A percentile compares a stretch with the other conserved stretches of the same genome.
Conservation (phyloP, 2,797 vertebrate species). For the Channa striata region DNA sequence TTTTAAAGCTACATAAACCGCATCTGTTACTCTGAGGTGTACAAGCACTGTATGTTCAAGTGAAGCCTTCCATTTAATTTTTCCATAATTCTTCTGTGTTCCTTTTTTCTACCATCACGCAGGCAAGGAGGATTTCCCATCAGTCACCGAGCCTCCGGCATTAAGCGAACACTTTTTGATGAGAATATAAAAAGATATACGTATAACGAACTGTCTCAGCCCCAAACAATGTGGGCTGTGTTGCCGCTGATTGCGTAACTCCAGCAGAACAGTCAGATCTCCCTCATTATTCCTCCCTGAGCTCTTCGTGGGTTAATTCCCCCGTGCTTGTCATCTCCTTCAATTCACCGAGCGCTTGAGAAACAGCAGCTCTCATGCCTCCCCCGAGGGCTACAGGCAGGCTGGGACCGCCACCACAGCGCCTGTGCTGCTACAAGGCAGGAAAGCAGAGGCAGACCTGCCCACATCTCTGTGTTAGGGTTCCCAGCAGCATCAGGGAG, state of each 20-base stretch:
- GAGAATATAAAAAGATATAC: constrained; percentile 61
- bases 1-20: constrained; percentile 14
- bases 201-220: constrained; percentile 58
- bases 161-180: constrained; percentile 41
- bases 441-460: constrained; percentile 36
- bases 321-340: constrained; percentile 72
- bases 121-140: constrained; percentile 58
- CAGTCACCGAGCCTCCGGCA: constrained; percentile 52
- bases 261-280: constrained; percentile 72
- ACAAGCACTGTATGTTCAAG: constrained; percentile 15
- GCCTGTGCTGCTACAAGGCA: constrained; percentile 30
- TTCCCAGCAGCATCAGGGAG: constrained; percentile 33
- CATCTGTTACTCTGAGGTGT: constrained; percentile 15
- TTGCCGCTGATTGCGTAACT: constrained; percentile 77
- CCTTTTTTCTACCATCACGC: constrained; percentile 24
- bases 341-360: constrained; percentile 53
- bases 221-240: constrained; percentile 70
- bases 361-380: constrained; percentile 44
- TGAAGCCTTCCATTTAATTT: constrained; percentile 45
- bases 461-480: constrained; percentile 50
- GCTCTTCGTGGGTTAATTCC: constrained; percentile 75
- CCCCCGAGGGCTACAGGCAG: constrained; percentile 38
- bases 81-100: constrained; percentile 30
- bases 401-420: constrained; percentile 43
- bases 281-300: constrained; percentile 77